Percentiles rank a stretch among this genome's conserved stretches.
Evolutionary conservation across 2,797 vertebrate species (phyloP).

Genomic region (Onychomys arenicola): DNA sequence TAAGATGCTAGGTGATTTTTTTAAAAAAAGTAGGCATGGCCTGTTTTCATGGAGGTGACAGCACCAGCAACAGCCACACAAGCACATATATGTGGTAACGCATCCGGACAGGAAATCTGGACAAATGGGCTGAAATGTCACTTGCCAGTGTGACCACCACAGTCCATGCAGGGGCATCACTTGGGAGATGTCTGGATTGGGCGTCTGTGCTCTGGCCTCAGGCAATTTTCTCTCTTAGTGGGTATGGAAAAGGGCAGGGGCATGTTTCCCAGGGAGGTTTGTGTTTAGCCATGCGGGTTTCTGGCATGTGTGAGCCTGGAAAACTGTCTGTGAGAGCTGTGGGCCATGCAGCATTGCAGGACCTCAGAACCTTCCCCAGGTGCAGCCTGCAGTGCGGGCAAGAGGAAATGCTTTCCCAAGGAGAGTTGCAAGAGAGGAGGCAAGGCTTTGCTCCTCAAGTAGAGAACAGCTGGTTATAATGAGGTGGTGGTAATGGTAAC

Average conservation of each 20-base stretch:
- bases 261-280: not conserved
- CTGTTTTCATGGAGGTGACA: not conserved
- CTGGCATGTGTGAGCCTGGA: not conserved
- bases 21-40: not conserved
- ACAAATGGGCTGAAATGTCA: not conserved
- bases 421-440: not conserved
- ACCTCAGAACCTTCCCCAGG: no score
- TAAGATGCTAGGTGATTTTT: not conserved
- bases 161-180: not conserved
- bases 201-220: not conserved
- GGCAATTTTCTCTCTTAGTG: conserved; percentile 13
- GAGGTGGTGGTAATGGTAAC: rapidly evolving
- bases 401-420: not conserved
- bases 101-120: not conserved
- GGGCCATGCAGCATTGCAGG: rapidly evolving
- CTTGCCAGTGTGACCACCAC: not conserved
- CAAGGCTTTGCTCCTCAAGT: not conserved
- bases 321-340: not conserved
- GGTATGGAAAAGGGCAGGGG: not conserved
- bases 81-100: not conserved
- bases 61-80: not conserved
- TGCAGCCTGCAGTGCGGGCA: not conserved
- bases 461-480: not conserved
- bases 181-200: not conserved
- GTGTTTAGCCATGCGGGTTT: not conserved